Evolutionary conservation across 2,113 vertebrate genomes (phyloP).

Genomic region (Corythaeola cristata): DNA sequence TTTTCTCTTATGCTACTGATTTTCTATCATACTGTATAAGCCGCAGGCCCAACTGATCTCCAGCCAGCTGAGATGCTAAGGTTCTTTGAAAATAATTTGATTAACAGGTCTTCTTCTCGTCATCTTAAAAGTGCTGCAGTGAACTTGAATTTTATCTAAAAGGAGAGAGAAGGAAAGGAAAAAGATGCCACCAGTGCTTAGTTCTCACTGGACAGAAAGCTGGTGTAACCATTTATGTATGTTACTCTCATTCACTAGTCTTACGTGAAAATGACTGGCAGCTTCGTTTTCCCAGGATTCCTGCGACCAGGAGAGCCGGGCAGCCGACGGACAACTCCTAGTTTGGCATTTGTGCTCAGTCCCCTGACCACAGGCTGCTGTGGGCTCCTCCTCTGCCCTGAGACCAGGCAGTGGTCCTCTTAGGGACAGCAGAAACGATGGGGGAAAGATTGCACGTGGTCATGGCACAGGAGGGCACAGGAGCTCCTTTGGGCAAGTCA

Average conservation of each 20-base stretch:
- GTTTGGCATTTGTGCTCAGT: background rate
- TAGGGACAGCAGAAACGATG: background rate
- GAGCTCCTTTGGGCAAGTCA: background rate
- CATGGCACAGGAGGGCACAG: no score
- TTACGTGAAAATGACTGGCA: background rate
- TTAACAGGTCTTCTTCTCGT: background rate
- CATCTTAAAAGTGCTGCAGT: background rate
- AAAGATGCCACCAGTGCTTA: background rate
- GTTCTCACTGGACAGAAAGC: background rate
- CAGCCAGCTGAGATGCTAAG: background rate
- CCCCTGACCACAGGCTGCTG: accelerated
- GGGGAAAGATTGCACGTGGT: background rate
- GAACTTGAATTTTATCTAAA: background rate
- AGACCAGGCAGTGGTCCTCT: no score
- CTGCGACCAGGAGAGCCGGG: background rate
- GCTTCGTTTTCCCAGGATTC: background rate
- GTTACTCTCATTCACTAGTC: background rate
- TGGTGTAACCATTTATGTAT: background rate
- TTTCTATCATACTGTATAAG: background rate
- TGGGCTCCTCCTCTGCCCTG: accelerated
- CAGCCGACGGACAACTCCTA: background rate
- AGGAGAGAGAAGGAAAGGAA: background rate
- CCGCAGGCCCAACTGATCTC: background rate
- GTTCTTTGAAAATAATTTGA: background rate
- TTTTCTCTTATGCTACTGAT: background rate